Evolutionary conservation across 2,797 vertebrate species (phyloP), one percentile per base, ranked within the genome.

Genomic region (Catamblyrhynchus diadema): DNA sequence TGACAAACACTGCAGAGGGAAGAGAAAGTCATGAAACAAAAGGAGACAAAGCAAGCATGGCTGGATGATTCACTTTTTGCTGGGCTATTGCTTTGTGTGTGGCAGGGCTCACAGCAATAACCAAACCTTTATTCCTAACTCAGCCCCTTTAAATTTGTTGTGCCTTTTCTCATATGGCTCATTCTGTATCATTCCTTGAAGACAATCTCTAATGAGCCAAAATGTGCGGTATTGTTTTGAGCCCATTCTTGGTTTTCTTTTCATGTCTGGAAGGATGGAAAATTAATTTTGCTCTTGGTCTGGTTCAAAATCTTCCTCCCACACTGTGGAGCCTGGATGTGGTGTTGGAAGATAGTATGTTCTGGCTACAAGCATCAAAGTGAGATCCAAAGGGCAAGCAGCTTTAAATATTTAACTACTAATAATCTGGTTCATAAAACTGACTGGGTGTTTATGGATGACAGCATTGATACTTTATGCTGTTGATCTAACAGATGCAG

Each of bases 401-500:
- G 95, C 92, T 85, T 95, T 90, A 93, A 96, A 95, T 94, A 91
- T 95, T 96, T 88, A 95, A 90, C 84, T 77, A 57, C 86, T 90
- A 80, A 91, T 91, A 83, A 94, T 92, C 86, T 93, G 81, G 44
- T 88, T 91, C 71, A 53, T 90, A 93, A 82, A 93, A 82, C 60
- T 56, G 61, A 44, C 71, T 56, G 65, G 48, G 85, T 53, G 27
- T 93, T 84, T 79, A 86, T 85, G 73, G 88, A 81, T 78, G 92
- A 50, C 13, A 64, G 41, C 39, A 39, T 66, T 79, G 82, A 93
- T 67, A 50, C 74, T 90, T 90, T 41, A 20, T 51, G 28, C 84
- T 92, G 75, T 78, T 91, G 95, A 88, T 91, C 73, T 86, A 81
- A 80, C 79, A 95, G 77, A 92, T 90, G 65, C 30, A 50, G 86